Conservation (phyloP, 2,113 vertebrate species). For the Aegithalos caudatus region DNA sequence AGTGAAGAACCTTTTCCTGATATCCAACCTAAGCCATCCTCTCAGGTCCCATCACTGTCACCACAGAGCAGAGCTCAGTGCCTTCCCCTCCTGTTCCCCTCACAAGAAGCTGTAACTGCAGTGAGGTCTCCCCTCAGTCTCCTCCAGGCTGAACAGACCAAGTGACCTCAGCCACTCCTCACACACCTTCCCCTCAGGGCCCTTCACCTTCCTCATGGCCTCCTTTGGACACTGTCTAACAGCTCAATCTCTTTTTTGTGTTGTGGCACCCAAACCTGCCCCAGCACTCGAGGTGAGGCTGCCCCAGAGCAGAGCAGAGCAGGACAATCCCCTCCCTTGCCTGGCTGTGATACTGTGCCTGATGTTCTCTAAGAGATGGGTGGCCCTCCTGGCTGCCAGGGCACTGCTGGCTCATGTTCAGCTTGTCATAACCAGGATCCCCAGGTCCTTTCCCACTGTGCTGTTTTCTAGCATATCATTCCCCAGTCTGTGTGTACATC, state of each 20-base stretch:
- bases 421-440: accelerated
- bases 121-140: background rate
- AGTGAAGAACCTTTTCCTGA: background rate
- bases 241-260: background rate
- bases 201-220: background rate
- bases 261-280: background rate
- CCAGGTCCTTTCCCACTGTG: background rate
- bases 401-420: background rate
- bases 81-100: background rate
- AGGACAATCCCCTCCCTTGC: background rate
- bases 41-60: background rate
- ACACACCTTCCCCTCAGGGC: accelerated
- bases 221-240: background rate
- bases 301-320: background rate
- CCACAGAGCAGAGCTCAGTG: too few species aligned
- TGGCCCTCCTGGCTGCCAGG: background rate
- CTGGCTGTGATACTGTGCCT: accelerated
- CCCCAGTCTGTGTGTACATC: background rate
- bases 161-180: background rate
- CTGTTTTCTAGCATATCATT: background rate
- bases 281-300: background rate
- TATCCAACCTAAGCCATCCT: background rate
- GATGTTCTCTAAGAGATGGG: accelerated
- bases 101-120: accelerated
- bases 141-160: background rate